phyloP scores from a whole-genome alignment of 2,113 vertebrate species.

The Brachionichthys hirsutus region DNA sequence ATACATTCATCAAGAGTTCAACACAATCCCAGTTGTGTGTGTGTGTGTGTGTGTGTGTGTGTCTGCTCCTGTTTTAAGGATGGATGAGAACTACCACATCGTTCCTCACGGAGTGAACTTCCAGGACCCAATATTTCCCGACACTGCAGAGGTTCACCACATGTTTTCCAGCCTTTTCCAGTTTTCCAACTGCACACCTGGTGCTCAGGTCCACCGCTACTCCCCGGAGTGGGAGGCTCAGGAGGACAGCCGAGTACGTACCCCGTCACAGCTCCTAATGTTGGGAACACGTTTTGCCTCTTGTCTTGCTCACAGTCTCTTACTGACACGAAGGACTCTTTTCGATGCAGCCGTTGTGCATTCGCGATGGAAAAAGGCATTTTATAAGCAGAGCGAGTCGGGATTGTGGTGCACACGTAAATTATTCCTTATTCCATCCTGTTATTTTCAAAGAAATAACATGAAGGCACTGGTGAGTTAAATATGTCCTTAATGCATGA shows the following conservation, averaged over 20 bases:
- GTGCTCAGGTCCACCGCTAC: constrained; percentile 79
- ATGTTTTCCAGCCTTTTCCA: constrained; percentile 84
- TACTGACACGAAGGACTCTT: constrained; percentile 4
- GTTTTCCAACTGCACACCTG: constrained; percentile 82
- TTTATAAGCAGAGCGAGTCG: too few relatives aligned
- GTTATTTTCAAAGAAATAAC: constrained; percentile 30
- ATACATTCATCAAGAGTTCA: too few relatives aligned
- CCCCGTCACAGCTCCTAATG: not conserved
- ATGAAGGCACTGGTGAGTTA: constrained; percentile 5
- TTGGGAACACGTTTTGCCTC: not conserved
- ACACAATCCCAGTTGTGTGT: too few relatives aligned
- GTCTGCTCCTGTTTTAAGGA: constrained; percentile 59
- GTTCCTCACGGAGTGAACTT: constrained; percentile 85
- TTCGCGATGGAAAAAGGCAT: not conserved
- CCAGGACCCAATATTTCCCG: constrained; percentile 83
- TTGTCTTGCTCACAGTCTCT: constrained; percentile 10
- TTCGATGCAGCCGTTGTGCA: constrained; percentile 1
- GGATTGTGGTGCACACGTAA: constrained; percentile 7
- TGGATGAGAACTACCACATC: constrained; percentile 85
- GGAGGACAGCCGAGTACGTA: constrained; percentile 81
- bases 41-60: not conserved
- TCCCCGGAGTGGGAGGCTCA: constrained; percentile 81
- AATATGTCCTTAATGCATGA: constrained; percentile 28
- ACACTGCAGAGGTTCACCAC: constrained; percentile 80
- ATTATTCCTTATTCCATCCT: constrained; percentile 22